A percentile compares a stretch with the other conserved stretches of the same genome.
Conservation (phyloP, 2,113 vertebrate species). For the Melanocharis versteri region DNA sequence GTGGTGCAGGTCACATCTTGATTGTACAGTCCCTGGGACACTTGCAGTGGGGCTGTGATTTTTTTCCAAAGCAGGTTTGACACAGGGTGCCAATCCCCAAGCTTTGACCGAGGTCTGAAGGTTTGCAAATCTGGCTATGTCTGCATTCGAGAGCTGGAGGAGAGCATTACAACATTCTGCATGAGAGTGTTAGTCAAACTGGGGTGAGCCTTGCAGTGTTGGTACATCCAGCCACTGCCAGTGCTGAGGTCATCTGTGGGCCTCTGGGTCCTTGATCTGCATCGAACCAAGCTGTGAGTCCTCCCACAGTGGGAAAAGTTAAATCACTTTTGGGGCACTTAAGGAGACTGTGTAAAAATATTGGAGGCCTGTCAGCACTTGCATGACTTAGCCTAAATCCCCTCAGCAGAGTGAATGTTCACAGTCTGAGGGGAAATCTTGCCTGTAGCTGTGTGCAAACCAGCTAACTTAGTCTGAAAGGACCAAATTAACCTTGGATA, state of each 20-base stretch:
- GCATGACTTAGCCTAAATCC: slow-evolving; percentile 6
- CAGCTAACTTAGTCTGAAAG: slow-evolving; percentile 55
- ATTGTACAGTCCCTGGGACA: rapidly evolving
- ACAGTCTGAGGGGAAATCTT: slow-evolving; percentile 31
- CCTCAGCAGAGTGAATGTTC: neutral
- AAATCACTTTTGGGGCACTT: neutral
- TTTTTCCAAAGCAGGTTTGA: neutral
- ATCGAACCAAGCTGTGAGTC: neutral
- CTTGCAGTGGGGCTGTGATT: neutral
- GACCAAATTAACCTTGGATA: slow-evolving; percentile 59
- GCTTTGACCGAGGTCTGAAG: neutral
- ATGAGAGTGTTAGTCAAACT: rapidly evolving
- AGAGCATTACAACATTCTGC: neutral
- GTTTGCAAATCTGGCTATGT: neutral
- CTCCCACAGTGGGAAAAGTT: neutral
- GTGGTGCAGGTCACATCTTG: neutral
- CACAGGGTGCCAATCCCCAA: rapidly evolving
- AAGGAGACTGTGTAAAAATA: neutral
- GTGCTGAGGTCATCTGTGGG: neutral
- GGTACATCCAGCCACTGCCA: neutral
- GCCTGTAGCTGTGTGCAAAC: slow-evolving; percentile 13
- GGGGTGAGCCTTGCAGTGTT: neutral
- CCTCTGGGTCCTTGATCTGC: rapidly evolving
- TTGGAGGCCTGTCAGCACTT: slow-evolving; percentile 6
- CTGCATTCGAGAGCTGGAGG: neutral